A percentile compares a stretch with the other conserved stretches of the same genome.
These are phyloP conservation scores for Microcebus tavaratra DNA, from an alignment of 2,113 vertebrate species.

Conservation along the genomic window DNA sequence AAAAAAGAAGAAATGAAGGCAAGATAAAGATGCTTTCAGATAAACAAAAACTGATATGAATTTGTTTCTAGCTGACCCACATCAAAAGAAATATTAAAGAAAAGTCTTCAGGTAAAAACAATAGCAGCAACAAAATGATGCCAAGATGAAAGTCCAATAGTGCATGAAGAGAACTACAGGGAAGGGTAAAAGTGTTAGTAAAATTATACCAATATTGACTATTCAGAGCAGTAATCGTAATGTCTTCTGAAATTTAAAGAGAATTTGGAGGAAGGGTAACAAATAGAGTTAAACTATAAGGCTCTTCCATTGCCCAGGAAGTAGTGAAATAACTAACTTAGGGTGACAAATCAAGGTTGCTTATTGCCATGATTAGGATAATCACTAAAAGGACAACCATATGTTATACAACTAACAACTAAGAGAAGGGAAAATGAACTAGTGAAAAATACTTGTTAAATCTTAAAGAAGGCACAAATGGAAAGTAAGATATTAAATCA, in stretches of 20 bases:
- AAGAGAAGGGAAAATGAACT: neutral
- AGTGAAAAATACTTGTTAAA: neutral
- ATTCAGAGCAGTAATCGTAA: neutral
- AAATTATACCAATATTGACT: neutral
- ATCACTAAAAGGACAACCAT: neutral
- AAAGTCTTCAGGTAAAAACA: neutral
- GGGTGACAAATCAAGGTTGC: neutral
- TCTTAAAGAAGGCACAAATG: neutral
- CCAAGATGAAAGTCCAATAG: neutral
- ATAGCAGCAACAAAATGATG: neutral
- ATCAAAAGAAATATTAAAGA: neutral
- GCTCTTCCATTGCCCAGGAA: neutral
- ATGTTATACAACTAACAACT: neutral
- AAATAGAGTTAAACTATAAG: neutral
- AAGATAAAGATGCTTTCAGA: neutral
- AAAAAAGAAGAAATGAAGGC: neutral
- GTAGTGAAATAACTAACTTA: neutral
- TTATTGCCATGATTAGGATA: neutral
- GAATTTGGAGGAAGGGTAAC: neutral
- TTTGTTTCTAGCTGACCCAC: neutral
- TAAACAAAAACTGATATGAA: neutral
- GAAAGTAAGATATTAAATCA: neutral
- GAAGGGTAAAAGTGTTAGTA: neutral
- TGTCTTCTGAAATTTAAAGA: neutral
- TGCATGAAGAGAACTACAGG: neutral